These are phyloP conservation scores for Diploscapter pachys DNA, from an alignment of 1,140 invertebrate genomes.

Conservation along the genomic window DNA sequence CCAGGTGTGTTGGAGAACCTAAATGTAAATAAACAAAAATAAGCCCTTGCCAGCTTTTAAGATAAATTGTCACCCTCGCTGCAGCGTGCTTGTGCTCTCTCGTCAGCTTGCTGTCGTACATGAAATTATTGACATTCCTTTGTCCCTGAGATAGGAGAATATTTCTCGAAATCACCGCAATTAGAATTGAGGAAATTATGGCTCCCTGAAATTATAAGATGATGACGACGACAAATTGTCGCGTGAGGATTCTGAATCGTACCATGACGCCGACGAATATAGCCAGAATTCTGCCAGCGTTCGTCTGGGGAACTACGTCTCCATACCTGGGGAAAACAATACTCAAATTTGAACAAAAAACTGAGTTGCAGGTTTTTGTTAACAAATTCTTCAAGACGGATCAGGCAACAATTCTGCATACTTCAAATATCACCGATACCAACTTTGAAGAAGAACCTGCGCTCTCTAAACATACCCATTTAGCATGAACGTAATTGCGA, in stretches of 20 bases:
- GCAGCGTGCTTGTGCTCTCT: slow-evolving; percentile 54
- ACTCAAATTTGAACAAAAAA: no score
- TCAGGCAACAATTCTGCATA: no score
- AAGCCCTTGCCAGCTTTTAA: neutral
- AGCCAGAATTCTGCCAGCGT: slow-evolving; percentile 94
- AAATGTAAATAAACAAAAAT: neutral
- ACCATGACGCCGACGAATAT: slow-evolving; percentile 98
- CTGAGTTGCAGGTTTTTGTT: no score
- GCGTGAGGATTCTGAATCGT: slow-evolving; percentile 61
- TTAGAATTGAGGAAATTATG: slow-evolving; percentile 57
- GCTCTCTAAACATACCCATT: slow-evolving; percentile 40
- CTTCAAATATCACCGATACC: no score
- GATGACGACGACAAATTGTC: neutral
- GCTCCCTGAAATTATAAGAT: slow-evolving; percentile 45
- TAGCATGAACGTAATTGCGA: slow-evolving; percentile 50
- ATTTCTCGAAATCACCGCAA: slow-evolving; percentile 56
- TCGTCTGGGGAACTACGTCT: slow-evolving; percentile 99
- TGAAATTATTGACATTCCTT: slow-evolving; percentile 57
- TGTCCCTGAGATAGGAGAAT: slow-evolving; percentile 49
- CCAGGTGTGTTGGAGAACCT: slow-evolving; percentile 58
- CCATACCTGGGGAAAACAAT: slow-evolving; percentile 62
- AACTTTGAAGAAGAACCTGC: no score
- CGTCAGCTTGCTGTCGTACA: slow-evolving; percentile 55
- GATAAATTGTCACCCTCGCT: slow-evolving; percentile 32
- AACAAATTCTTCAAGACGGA: no score